phyloP scores from a whole-genome alignment of 1,140 invertebrate species.

The Babylonia areolata region DNA sequence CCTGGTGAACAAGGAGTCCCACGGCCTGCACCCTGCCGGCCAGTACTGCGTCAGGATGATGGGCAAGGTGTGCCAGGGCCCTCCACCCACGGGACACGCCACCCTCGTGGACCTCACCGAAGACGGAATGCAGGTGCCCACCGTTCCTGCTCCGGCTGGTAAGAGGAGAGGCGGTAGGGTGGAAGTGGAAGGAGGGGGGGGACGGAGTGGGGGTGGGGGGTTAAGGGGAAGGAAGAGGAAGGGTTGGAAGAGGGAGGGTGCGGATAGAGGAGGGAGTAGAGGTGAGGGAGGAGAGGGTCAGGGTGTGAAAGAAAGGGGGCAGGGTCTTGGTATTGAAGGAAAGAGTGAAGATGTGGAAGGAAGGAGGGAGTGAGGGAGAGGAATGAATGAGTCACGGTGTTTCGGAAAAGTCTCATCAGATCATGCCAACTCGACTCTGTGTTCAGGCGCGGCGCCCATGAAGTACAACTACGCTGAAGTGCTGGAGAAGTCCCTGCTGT shows the following conservation, averaged over 20 bases:
- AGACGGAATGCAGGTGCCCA: constrained; percentile 44
- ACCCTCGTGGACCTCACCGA: constrained; percentile 49
- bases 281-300: neutral
- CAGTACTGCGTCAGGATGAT: constrained; percentile 49
- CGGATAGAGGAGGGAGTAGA: neutral
- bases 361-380: neutral
- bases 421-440: neutral
- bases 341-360: neutral
- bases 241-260: constrained; percentile 56
- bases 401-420: too few species aligned
- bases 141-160: constrained; percentile 31
- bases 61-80: constrained; percentile 46
- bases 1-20: constrained; percentile 50
- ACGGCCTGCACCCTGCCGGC: constrained; percentile 50
- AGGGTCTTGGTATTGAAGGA: constrained; percentile 12
- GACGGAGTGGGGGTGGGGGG: neutral
- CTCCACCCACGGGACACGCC: constrained; percentile 34
- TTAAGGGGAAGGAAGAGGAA: neutral
- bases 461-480: constrained; percentile 67
- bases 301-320: constrained; percentile 47
- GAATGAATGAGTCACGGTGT: neutral
- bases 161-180: neutral
- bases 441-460: constrained; percentile 10
- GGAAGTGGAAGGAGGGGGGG: neutral
- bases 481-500: constrained; percentile 73